These are phyloP conservation scores for Epicampocera succincta DNA, from an alignment of 2,888 invertebrate genomes.

Conservation along the genomic window DNA sequence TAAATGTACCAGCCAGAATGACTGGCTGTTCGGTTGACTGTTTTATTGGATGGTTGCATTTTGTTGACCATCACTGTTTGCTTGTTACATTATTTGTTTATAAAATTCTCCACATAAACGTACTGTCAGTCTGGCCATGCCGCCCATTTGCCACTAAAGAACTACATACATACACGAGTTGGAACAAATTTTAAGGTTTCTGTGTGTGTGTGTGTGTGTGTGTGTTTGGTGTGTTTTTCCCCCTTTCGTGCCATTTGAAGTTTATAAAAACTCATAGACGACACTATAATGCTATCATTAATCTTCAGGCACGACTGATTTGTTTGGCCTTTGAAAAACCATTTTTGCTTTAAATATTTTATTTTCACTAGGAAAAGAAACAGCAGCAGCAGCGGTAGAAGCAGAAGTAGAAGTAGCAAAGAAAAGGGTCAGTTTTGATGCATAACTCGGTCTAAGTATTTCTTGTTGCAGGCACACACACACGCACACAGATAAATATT, in stretches of 20 bases:
- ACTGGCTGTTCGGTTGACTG: slow-evolving; percentile 32
- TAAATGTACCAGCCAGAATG: slow-evolving; percentile 19
- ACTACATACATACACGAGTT: slow-evolving; percentile 59
- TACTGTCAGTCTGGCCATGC: slow-evolving; percentile 18
- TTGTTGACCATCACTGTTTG: slow-evolving; percentile 59
- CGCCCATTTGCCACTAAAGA: slow-evolving; percentile 16
- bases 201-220: too few species aligned
- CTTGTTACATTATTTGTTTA: slow-evolving; percentile 49
- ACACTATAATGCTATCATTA: slow-evolving; percentile 80
- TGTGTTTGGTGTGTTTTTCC: too few species aligned
- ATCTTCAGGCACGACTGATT: slow-evolving; percentile 80
- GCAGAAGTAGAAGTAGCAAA: slow-evolving; percentile 13
- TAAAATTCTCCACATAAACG: slow-evolving; percentile 22
- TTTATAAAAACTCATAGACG: slow-evolving; percentile 72
- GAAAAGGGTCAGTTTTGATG: slow-evolving; percentile 67
- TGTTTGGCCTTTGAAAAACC: slow-evolving; percentile 76
- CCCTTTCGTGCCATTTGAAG: slow-evolving; percentile 57
- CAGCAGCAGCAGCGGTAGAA: not conserved
- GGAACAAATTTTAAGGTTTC: slow-evolving; percentile 65
- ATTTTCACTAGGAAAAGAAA: slow-evolving; percentile 11
- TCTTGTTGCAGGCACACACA: not conserved
- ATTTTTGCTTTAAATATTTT: slow-evolving; percentile 46
- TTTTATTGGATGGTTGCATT: slow-evolving; percentile 59
- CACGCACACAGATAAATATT: not conserved
- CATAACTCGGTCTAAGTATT: slow-evolving; percentile 56